A percentile compares a stretch with the other conserved stretches of the same genome.
These are phyloP conservation scores for Diplolepis rosae DNA, from an alignment of 2,888 invertebrate genomes.

Conservation along the genomic window DNA sequence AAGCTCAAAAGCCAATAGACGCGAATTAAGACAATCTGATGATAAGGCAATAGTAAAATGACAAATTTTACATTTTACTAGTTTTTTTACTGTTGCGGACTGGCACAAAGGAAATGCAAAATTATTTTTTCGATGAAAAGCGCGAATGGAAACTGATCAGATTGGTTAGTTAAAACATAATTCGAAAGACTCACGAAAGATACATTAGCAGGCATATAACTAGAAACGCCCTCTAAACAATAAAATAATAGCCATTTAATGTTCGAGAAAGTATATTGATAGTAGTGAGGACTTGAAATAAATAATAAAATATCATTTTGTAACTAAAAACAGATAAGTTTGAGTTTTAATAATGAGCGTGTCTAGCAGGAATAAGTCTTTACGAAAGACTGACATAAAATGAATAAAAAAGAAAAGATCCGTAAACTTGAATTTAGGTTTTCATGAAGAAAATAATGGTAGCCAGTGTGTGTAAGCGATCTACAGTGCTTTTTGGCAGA, in stretches of 20 bases:
- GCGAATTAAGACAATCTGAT: slow-evolving; percentile 43
- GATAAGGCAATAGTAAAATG: slow-evolving; percentile 28
- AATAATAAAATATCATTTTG: not conserved
- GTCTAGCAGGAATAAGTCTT: not conserved
- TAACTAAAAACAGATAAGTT: not conserved
- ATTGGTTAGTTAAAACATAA: not conserved
- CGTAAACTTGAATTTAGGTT: not conserved
- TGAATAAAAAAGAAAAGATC: not conserved
- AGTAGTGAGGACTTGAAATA: not conserved
- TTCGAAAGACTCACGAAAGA: not conserved
- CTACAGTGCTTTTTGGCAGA: slow-evolving; percentile 64
- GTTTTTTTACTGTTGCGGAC: not conserved
- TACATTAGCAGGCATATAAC: not conserved
- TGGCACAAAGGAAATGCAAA: slow-evolving; percentile 14
- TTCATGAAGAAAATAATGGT: slow-evolving; percentile 41
- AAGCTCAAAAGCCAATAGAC: slow-evolving; percentile 70
- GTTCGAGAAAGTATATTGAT: not conserved
- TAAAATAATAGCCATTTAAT: no score
- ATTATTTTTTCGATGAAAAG: slow-evolving; percentile 14
- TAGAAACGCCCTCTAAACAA: slow-evolving; percentile 1
- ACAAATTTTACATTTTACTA: slow-evolving; percentile 9
- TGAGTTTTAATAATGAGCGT: not conserved
- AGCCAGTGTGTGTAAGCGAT: slow-evolving; percentile 61
- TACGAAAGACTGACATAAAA: not conserved
- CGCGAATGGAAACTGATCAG: not conserved